Evolutionary conservation across 1,140 invertebrate genomes (phyloP).

Genomic region (Drosophila equinoxialis): DNA sequence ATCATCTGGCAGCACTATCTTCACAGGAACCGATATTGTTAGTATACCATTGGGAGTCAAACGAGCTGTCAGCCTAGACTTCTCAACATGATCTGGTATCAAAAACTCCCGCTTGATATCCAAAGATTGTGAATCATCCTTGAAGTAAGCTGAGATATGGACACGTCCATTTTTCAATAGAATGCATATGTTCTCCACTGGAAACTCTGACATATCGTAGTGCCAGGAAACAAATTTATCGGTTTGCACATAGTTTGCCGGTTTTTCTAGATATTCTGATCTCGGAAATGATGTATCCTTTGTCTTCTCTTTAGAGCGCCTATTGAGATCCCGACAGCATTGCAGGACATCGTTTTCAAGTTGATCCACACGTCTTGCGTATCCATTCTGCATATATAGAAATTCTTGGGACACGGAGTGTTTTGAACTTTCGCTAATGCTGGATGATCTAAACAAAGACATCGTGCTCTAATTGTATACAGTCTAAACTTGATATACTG

Average conservation of each 20-base stretch:
- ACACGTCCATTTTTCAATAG: constrained; percentile 7
- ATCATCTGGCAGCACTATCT: not conserved
- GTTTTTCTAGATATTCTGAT: not conserved
- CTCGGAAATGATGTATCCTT: not conserved
- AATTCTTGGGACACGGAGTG: constrained; percentile 16
- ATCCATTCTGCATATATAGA: constrained; percentile 6
- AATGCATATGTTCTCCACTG: constrained; percentile 24
- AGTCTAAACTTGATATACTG: not conserved
- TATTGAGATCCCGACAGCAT: constrained; percentile 3
- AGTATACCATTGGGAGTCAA: constrained; percentile 22
- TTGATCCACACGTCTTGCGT: constrained; percentile 19
- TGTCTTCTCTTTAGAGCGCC: not conserved
- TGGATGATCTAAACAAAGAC: not conserved
- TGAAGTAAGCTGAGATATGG: constrained; percentile 15
- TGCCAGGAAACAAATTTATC: constrained; percentile 26
- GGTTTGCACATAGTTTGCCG: not conserved
- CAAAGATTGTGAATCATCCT: not conserved
- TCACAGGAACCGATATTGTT: constrained; percentile 21
- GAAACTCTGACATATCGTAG: constrained; percentile 36
- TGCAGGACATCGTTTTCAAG: constrained; percentile 34
- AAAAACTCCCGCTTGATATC: constrained; percentile 22
- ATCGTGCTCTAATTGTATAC: not conserved
- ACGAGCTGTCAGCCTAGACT: constrained; percentile 17
- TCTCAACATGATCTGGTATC: constrained; percentile 25
- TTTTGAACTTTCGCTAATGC: not conserved